These are phyloP conservation scores for Heliconius charithonia DNA, from an alignment of 2,888 invertebrate genomes.

Conservation along the genomic window DNA sequence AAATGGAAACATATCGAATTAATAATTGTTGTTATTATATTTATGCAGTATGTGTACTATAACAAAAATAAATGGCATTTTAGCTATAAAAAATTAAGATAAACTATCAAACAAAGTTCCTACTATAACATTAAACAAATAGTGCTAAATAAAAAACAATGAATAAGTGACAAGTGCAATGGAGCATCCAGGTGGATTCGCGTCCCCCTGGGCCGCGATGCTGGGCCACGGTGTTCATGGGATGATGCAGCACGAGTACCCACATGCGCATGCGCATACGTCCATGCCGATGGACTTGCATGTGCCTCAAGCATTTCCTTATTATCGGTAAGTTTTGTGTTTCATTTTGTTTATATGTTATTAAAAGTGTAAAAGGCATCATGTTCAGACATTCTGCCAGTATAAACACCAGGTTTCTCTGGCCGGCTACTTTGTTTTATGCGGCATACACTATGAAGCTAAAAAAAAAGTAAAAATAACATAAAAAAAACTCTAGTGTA, in stretches of 20 bases:
- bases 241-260: conserved; percentile 86
- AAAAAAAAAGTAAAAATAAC: too few species aligned
- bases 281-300: conserved; percentile 95
- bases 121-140: conserved; percentile 30
- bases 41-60: background rate
- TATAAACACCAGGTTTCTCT: too few species aligned
- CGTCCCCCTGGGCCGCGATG: conserved; percentile 91
- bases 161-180: conserved; percentile 62
- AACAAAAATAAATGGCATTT: background rate
- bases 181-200: conserved; percentile 91
- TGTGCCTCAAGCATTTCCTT: conserved; percentile 95
- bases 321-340: conserved; percentile 89
- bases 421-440: too few species aligned
- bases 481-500: too few species aligned
- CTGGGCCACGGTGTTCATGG: conserved; percentile 86
- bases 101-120: conserved; percentile 24
- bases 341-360: background rate
- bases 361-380: background rate
- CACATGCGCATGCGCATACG: conserved; percentile 84
- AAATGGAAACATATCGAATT: background rate
- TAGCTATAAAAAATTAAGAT: conserved; percentile 29
- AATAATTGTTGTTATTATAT: background rate
- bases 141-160: conserved; percentile 41
- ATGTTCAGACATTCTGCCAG: too few species aligned
- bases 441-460: too few species aligned